Percentiles rank a stretch among this genome's conserved stretches.
Conservation (phyloP, 2,113 vertebrate genomes). For the Nannospalax galili region DNA sequence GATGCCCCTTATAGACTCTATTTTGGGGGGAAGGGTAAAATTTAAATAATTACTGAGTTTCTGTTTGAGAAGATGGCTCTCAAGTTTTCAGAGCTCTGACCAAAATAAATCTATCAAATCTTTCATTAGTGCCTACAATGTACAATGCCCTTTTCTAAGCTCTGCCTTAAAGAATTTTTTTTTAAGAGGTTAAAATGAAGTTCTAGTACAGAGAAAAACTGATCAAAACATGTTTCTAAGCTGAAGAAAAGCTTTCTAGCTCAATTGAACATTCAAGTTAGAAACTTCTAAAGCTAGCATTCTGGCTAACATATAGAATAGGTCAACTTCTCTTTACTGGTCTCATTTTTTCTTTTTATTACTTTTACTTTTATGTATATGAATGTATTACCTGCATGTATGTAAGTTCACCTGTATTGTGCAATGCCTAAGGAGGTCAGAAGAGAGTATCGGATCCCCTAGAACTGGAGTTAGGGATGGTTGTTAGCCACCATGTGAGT, state of each 20-base stretch:
- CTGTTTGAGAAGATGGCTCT: not conserved
- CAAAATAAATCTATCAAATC: not conserved
- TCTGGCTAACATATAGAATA: too few relatives aligned
- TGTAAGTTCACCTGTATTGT: too few relatives aligned
- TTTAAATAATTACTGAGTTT: conserved; percentile 6
- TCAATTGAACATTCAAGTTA: too few relatives aligned
- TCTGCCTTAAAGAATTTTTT: not conserved
- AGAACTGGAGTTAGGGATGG: too few relatives aligned
- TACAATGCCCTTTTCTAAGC: not conserved
- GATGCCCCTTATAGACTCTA: not conserved
- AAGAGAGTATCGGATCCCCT: too few relatives aligned
- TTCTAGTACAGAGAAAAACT: not conserved
- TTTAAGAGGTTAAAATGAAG: not conserved
- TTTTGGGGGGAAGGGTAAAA: not conserved
- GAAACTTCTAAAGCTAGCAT: too few relatives aligned
- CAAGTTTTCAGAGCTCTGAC: not conserved
- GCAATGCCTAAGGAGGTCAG: too few relatives aligned
- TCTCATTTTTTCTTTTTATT: too few relatives aligned
- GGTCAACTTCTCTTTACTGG: too few relatives aligned
- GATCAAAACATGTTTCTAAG: not conserved
- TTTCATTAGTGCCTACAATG: not conserved
- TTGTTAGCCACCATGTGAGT: too few relatives aligned
- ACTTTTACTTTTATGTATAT: too few relatives aligned
- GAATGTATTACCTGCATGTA: too few relatives aligned
- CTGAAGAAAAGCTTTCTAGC: not conserved